Conservation (phyloP, 2,113 vertebrate species). For the Kryptolebias marmoratus region DNA sequence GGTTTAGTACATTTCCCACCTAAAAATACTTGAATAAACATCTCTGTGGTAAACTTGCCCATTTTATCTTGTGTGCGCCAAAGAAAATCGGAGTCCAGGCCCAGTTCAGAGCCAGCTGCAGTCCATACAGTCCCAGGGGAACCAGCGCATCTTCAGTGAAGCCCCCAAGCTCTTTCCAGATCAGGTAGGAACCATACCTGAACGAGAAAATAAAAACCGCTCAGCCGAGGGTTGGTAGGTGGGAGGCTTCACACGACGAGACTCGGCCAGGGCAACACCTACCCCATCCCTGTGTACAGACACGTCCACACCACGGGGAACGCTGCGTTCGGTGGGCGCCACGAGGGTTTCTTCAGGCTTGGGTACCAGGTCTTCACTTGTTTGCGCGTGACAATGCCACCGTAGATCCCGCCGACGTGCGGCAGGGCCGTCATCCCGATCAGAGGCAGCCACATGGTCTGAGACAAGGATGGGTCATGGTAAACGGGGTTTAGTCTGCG, state of each 20-base stretch:
- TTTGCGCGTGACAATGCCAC: slow-evolving; percentile 79
- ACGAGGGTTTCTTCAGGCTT: slow-evolving; percentile 82
- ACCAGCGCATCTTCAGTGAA: slow-evolving; percentile 81
- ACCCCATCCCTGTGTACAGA: slow-evolving; percentile 90
- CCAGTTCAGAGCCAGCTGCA: slow-evolving; percentile 90
- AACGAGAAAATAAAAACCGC: neutral
- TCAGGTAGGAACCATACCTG: slow-evolving; percentile 90
- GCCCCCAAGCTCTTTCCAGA: slow-evolving; percentile 90
- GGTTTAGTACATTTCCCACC: too few species aligned
- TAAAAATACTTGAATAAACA: neutral
- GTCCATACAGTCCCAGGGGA: slow-evolving; percentile 87
- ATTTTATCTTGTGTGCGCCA: slow-evolving; percentile 80
- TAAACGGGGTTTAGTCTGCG: neutral
- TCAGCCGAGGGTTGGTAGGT: neutral
- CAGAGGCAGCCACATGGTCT: slow-evolving; percentile 84
- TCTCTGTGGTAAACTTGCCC: slow-evolving; percentile 71
- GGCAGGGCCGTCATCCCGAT: slow-evolving; percentile 85
- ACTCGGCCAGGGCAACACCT: slow-evolving; percentile 35
- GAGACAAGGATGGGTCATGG: slow-evolving; percentile 14
- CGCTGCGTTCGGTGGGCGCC: slow-evolving; percentile 84
- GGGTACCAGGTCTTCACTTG: slow-evolving; percentile 83
- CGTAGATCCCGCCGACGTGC: slow-evolving; percentile 85
- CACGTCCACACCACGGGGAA: slow-evolving; percentile 85
- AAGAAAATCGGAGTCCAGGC: slow-evolving; percentile 88
- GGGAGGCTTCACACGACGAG: neutral